Percentiles rank a stretch among this genome's conserved stretches.
Conservation (phyloP, 2,888 invertebrate genomes). For the Mimas tiliae region DNA sequence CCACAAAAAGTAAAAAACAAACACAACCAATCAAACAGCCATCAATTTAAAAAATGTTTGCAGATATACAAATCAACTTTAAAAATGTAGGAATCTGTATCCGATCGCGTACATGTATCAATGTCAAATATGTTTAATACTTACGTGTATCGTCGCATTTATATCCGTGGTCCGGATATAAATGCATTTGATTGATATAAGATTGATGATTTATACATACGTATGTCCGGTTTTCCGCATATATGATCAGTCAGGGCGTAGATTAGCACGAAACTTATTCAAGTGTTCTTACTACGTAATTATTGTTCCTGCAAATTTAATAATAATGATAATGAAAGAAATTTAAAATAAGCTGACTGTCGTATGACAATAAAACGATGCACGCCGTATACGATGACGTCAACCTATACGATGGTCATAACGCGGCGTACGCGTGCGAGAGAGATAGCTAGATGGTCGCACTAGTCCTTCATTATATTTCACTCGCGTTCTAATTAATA, state of each 20-base stretch:
- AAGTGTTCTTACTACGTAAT: not conserved
- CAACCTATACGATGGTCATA: too few relatives aligned
- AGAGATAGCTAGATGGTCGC: too few relatives aligned
- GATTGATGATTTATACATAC: conserved; percentile 8
- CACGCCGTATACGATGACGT: too few relatives aligned
- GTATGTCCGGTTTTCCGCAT: not conserved
- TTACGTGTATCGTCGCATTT: conserved; percentile 5
- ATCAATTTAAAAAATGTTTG: not conserved
- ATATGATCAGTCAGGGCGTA: conserved; percentile 4
- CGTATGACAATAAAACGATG: too few relatives aligned
- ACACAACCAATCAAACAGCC: not conserved
- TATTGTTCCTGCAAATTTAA: not conserved
- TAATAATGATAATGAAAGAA: too few relatives aligned
- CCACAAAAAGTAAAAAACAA: not conserved
- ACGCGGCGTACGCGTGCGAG: too few relatives aligned
- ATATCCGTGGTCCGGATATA: conserved; percentile 5
- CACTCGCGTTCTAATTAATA: too few relatives aligned
- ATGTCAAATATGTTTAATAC: conserved; percentile 12
- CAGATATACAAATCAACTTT: not conserved
- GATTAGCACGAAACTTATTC: conserved; percentile 7
- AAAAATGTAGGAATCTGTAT: conserved; percentile 14
- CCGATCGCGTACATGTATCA: not conserved
- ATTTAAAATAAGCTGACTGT: too few relatives aligned
- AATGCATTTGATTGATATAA: not conserved
- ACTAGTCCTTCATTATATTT: too few relatives aligned